Evolutionary conservation across 1,140 invertebrate species (phyloP), one percentile per base, ranked within the genome.

Genomic region (Bombyx mandarina): DNA sequence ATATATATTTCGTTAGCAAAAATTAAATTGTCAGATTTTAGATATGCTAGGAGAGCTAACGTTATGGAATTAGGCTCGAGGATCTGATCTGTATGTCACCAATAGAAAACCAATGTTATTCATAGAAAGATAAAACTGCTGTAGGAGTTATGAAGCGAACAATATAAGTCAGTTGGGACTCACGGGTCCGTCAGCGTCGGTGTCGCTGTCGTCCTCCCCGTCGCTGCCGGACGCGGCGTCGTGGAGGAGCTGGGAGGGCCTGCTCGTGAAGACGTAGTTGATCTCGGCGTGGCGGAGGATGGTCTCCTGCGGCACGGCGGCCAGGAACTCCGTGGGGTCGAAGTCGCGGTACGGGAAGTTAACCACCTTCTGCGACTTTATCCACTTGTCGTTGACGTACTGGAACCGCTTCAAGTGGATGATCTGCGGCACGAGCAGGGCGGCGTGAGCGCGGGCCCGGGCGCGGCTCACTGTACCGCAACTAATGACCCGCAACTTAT

Each of bases 351-450:
- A 92, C 1, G 95, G 95, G 77, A 97, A 97, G 71, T 95, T 93
- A 1, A 97, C 96, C 49, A 95, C 94, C 81, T 97, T 97, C 74
- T 96, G 94, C 0, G 95, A 97, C 78, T 97, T 97, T n/a, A 97
- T 93, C 95, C 95, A 97, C 75, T 95, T 93, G 71, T 92, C 93
- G 79, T 95, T 94, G 7, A 96, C 91, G 73, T 92, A 95, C 82
- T 97, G 96, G 82, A 97, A 97, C 43, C 96, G 90, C 77, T 97
- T 97, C 56, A 97, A 79, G 75, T 97, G 96, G 7, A 97, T 91
- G 73, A 97, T 95, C 95, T 96, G 80, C 12, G 18, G 9, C 35
- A 12, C 95, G 48, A 93, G 91, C 77, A 95, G 95, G 75, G 93
- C 93, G 69, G 91, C 90, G 18, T 12, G 12, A 6, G 18, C 22